Evolutionary conservation across 2,888 invertebrate genomes (phyloP).

Genomic region (Sinopyrophorus schimmeli): DNA sequence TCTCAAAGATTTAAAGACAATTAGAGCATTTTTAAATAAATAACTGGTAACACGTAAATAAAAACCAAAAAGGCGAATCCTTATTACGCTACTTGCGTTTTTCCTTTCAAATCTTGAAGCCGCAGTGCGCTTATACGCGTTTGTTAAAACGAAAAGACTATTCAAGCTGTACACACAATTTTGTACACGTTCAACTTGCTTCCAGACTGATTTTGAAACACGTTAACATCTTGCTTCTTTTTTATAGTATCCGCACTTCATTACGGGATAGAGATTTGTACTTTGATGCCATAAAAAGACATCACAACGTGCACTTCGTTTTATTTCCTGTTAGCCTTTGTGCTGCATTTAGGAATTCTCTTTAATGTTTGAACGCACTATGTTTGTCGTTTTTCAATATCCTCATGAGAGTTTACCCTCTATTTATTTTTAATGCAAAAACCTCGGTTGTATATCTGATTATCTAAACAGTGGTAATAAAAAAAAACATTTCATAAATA

Average conservation of each 20-base stretch:
- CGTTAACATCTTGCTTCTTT: constrained; percentile 36
- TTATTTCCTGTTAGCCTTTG: constrained; percentile 29
- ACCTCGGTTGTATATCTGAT: constrained; percentile 19
- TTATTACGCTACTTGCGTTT: constrained; percentile 10
- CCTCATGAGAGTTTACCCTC: constrained; percentile 19
- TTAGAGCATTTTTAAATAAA: no score
- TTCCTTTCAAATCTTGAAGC: constrained; percentile 18
- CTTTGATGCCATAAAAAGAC: constrained; percentile 32
- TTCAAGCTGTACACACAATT: constrained; percentile 16
- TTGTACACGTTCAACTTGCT: constrained; percentile 19
- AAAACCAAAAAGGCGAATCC: constrained; percentile 10
- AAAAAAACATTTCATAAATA: no score
- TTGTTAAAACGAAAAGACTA: constrained; percentile 18
- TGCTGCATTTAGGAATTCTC: constrained; percentile 28
- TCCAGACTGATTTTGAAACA: constrained; percentile 29
- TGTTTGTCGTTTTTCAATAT: constrained; percentile 20
- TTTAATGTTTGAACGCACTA: constrained; percentile 31
- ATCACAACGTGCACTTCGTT: constrained; percentile 23
- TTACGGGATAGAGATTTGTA: constrained; percentile 30
- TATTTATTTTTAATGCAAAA: constrained; percentile 23
- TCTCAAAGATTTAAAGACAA: no score
- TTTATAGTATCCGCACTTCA: constrained; percentile 38
- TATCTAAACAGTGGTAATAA: no score
- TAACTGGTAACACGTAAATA: no score
- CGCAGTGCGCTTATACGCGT: constrained; percentile 17